Conservation (phyloP, 2,797 vertebrate species). For the Sebastes diploproa region DNA sequence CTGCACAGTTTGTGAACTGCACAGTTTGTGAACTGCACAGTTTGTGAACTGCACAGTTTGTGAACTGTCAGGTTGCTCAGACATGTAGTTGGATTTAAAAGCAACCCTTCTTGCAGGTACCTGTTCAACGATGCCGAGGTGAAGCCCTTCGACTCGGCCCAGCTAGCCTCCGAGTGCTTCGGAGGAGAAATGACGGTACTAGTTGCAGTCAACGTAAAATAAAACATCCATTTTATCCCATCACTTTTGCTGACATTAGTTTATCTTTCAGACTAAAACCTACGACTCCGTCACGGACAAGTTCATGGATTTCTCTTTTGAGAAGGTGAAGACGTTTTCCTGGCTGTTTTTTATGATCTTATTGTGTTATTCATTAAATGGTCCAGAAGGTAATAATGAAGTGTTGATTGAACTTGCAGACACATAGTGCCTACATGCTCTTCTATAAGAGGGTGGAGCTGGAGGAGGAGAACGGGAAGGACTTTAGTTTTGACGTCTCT, state of each 20-base stretch:
- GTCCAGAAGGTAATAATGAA: background rate
- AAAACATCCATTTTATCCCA: accelerated
- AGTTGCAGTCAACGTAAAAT: accelerated
- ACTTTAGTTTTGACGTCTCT: slow-evolving; percentile 96
- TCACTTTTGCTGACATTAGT: background rate
- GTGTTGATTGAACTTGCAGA: slow-evolving; percentile 75
- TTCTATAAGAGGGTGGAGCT: slow-evolving; percentile 98
- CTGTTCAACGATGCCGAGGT: slow-evolving; percentile 99
- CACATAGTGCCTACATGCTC: slow-evolving; percentile 99
- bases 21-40: background rate
- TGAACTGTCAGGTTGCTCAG: background rate
- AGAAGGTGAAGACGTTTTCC: slow-evolving; percentile 87
- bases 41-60: background rate
- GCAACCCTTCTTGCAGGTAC: slow-evolving; percentile 83
- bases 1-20: background rate
- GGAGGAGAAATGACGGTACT: slow-evolving; percentile 98
- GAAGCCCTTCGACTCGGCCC: slow-evolving; percentile 97
- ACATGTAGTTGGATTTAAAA: background rate
- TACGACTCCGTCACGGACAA: slow-evolving; percentile 99
- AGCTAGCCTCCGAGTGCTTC: slow-evolving; percentile 97
- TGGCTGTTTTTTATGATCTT: accelerated
- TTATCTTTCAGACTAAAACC: slow-evolving; percentile 91
- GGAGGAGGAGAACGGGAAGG: slow-evolving; percentile 95
- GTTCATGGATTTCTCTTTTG: slow-evolving; percentile 99
- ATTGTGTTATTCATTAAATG: too few relatives aligned